These are phyloP conservation scores for Chaetodon auriga DNA, from an alignment of 2,113 vertebrate genomes.

Conservation along the genomic window DNA sequence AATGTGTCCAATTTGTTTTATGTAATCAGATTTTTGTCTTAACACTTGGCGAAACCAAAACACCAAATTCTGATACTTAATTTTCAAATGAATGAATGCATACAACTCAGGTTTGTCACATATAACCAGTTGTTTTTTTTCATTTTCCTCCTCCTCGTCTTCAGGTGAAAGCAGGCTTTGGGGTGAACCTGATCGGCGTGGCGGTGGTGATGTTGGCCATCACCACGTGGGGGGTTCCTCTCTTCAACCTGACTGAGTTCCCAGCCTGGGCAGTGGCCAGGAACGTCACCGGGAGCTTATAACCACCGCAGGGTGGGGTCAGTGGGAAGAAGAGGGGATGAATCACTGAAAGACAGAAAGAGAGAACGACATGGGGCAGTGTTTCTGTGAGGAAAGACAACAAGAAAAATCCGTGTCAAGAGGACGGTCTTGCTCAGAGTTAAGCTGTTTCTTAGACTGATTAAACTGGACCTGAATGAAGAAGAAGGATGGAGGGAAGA, in stretches of 20 bases:
- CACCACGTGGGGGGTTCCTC: constrained; percentile 94
- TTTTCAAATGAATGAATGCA: not conserved
- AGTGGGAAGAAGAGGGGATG: constrained; percentile 4
- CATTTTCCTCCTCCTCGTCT: not conserved
- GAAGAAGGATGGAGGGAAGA: constrained; percentile 1
- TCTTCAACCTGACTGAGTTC: constrained; percentile 92
- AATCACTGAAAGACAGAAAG: constrained; percentile 25
- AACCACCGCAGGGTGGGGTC: constrained; percentile 56
- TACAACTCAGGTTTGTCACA: not conserved
- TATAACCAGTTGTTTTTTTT: not conserved
- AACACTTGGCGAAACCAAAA: constrained; percentile 25
- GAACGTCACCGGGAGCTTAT: constrained; percentile 87
- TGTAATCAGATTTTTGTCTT: constrained; percentile 18
- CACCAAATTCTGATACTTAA: not conserved
- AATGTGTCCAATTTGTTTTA: constrained; percentile 38
- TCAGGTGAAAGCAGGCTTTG: constrained; percentile 97
- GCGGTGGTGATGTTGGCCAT: constrained; percentile 96
- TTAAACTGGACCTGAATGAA: constrained; percentile 26
- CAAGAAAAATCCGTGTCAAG: constrained; percentile 1
- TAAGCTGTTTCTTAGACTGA: constrained; percentile 8
- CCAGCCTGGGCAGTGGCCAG: constrained; percentile 89
- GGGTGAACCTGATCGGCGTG: constrained; percentile 96
- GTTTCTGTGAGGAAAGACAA: constrained; percentile 18
- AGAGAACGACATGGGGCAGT: not conserved
- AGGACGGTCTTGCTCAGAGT: constrained; percentile 28